phyloP scores from a whole-genome alignment of 2,113 vertebrate species.

The Lethenteron camtschaticum region DNA sequence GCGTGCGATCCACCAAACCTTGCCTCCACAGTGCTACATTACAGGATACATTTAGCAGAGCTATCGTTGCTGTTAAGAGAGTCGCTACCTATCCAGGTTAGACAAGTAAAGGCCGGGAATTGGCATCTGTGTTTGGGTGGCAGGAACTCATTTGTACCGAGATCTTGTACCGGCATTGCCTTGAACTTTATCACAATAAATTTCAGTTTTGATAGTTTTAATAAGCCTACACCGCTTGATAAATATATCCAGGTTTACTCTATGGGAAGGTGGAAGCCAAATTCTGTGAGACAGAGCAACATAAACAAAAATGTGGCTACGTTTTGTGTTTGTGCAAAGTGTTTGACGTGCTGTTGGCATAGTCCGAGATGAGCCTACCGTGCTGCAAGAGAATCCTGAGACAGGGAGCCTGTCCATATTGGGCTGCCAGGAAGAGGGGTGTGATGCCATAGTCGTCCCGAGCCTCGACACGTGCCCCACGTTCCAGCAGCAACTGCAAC shows the following conservation, averaged over 20 bases:
- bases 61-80: no score
- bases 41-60: no score
- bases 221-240: constrained; percentile 9
- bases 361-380: constrained; percentile 17
- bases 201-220: no score
- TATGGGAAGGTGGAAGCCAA: not conserved
- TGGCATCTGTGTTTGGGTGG: no score
- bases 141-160: no score
- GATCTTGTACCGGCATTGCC: no score
- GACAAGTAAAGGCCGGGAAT: no score
- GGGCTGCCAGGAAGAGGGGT: constrained; percentile 43
- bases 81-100: no score
- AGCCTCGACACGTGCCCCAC: constrained; percentile 24
- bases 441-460: constrained; percentile 42
- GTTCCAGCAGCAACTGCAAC: constrained; percentile 22
- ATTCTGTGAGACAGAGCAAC: not conserved
- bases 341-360: not conserved
- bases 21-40: no score
- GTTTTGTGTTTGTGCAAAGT: not conserved
- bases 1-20: no score
- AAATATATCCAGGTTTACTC: constrained; percentile 9
- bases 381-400: constrained; percentile 26
- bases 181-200: no score
- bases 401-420: constrained; percentile 41
- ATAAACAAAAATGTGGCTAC: constrained; percentile 8